These are phyloP conservation scores for Aradus depressus DNA, from an alignment of 2,888 invertebrate genomes.

Conservation along the genomic window DNA sequence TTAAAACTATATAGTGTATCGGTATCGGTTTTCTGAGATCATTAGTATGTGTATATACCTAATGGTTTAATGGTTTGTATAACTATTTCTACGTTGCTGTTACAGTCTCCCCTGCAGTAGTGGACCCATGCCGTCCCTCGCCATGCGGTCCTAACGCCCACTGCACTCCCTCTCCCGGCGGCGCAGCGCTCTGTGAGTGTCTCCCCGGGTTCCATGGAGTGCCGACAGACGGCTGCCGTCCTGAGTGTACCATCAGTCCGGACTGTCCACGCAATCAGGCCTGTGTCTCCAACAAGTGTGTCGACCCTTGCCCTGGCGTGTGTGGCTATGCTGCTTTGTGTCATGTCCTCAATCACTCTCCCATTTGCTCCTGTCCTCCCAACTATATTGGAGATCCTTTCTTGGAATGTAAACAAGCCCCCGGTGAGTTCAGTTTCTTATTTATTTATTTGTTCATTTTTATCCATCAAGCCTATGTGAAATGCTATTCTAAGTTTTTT, in stretches of 20 bases:
- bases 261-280: constrained; percentile 43
- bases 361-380: constrained; percentile 42
- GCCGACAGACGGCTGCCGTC: constrained; percentile 43
- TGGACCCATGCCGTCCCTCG: constrained; percentile 57
- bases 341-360: constrained; percentile 49
- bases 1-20: too few relatives aligned
- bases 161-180: constrained; percentile 40
- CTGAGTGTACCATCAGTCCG: constrained; percentile 43
- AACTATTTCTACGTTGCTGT: too few relatives aligned
- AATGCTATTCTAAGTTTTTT: too few relatives aligned
- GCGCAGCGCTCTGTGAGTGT: constrained; percentile 42
- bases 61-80: too few relatives aligned
- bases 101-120: constrained; percentile 16
- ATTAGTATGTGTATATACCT: too few relatives aligned
- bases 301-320: constrained; percentile 43
- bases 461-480: not conserved
- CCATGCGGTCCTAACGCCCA: constrained; percentile 53
- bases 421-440: constrained; percentile 33
- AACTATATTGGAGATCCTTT: constrained; percentile 65
- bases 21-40: too few relatives aligned
- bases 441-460: not conserved
- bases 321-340: constrained; percentile 57
- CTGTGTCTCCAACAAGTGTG: constrained; percentile 44
- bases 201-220: constrained; percentile 43
- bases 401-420: constrained; percentile 25